Percentiles rank a stretch among this genome's conserved stretches.
Evolutionary conservation across 64 coral and sea anemone genomes (phyloP).

Genomic region (Stichodactyla helianthus): DNA sequence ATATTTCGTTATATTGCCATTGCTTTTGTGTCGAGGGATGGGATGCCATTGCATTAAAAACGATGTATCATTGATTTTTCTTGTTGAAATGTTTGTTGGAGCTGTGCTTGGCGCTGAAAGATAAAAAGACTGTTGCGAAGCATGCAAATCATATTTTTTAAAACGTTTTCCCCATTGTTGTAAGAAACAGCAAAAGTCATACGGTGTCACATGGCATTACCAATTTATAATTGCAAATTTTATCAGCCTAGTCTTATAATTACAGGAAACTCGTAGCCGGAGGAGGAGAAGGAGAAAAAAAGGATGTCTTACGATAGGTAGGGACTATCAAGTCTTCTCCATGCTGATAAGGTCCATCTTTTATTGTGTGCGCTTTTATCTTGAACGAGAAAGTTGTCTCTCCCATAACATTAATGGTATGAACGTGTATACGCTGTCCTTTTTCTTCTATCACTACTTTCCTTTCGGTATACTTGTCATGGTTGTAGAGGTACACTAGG

Average conservation of each 20-base stretch:
- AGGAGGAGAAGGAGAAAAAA: not conserved
- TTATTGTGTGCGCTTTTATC: not conserved
- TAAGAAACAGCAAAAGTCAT: too few relatives aligned
- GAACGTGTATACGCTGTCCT: not conserved
- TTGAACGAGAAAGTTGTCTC: not conserved
- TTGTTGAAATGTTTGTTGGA: not conserved
- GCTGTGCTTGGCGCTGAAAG: not conserved
- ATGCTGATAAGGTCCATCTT: conserved; percentile 3
- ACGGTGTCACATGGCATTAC: too few relatives aligned
- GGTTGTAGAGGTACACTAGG: not conserved
- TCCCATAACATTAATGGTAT: not conserved
- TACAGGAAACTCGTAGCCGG: too few relatives aligned
- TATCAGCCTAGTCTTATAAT: too few relatives aligned
- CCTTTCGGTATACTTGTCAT: not conserved
- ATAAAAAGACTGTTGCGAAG: not conserved
- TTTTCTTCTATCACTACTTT: not conserved
- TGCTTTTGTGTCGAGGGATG: not conserved
- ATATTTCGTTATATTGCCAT: conserved; percentile 6
- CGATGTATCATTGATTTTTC: not conserved
- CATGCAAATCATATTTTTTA: not conserved
- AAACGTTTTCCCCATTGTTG: too few relatives aligned
- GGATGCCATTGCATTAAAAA: not conserved
- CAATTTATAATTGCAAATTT: too few relatives aligned
- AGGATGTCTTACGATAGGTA: not conserved
- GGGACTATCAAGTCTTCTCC: not conserved